These are phyloP conservation scores for Cnemophilus loriae DNA, from an alignment of 2,113 vertebrate genomes.

Conservation along the genomic window DNA sequence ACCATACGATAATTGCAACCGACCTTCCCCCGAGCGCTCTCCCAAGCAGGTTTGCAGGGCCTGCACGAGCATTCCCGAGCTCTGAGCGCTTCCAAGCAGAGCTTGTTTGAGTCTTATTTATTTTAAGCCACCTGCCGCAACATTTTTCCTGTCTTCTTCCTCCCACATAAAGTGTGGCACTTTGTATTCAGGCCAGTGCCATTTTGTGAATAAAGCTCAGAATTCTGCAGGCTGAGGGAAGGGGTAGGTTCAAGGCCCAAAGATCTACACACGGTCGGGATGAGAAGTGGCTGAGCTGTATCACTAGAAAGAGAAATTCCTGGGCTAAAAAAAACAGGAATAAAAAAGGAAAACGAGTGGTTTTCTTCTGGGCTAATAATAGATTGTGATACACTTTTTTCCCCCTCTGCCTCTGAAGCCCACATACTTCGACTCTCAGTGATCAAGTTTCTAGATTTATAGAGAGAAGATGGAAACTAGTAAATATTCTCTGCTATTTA, in stretches of 20 bases:
- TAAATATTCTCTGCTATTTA: not conserved
- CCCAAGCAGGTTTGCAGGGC: not conserved
- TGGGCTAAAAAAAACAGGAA: not conserved
- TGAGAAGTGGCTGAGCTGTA: not conserved
- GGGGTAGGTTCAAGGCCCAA: not conserved
- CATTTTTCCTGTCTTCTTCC: slow-evolving; percentile 49
- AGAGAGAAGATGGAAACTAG: not conserved
- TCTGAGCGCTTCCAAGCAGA: not conserved
- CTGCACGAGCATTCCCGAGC: not conserved
- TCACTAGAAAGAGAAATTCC: not conserved
- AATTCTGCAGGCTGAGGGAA: not conserved
- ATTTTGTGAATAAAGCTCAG: slow-evolving; percentile 23
- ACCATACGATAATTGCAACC: not conserved
- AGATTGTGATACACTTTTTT: not conserved
- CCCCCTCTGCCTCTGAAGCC: not conserved
- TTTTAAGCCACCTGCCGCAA: slow-evolving; percentile 52
- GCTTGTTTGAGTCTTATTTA: slow-evolving; percentile 44
- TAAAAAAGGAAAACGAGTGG: not conserved
- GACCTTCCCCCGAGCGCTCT: not conserved
- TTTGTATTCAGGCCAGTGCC: slow-evolving; percentile 36
- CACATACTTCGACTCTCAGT: not conserved
- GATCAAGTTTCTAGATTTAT: not conserved
- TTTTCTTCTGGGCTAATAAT: not conserved
- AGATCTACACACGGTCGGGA: not conserved
- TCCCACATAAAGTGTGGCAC: slow-evolving; percentile 35